phyloP scores from a whole-genome alignment of 2,888 invertebrate species.

The Torymus tubicola region DNA sequence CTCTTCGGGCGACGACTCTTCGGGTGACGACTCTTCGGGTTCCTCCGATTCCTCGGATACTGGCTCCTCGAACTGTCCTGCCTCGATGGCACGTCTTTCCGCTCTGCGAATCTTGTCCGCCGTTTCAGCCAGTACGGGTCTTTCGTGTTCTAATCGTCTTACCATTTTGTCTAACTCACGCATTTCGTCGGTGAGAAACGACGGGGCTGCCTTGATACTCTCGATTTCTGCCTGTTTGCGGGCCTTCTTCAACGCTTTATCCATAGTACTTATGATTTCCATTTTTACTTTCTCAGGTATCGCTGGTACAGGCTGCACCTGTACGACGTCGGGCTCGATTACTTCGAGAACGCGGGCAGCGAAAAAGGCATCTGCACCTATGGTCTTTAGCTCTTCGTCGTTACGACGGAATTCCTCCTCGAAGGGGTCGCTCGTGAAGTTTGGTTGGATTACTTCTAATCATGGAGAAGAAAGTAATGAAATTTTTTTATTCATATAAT shows the following conservation, averaged over 20 bases:
- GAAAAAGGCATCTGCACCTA: slow-evolving; percentile 31
- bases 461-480: no score
- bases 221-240: background rate
- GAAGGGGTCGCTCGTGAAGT: background rate
- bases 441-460: no score
- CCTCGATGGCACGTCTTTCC: no score
- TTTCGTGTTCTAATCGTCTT: no score
- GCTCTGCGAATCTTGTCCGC: no score
- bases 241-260: slow-evolving; percentile 11
- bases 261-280: no score
- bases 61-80: no score
- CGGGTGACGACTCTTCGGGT: background rate
- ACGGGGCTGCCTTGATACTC: slow-evolving; percentile 1
- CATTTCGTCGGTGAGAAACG: slow-evolving; percentile 43
- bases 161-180: slow-evolving; percentile 39
- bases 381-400: background rate
- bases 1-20: background rate
- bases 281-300: background rate
- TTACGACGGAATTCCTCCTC: slow-evolving; percentile 27
- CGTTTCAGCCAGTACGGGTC: no score
- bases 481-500: no score
- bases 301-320: slow-evolving; percentile 9
- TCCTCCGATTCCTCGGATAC: no score
- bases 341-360: slow-evolving; percentile 44
- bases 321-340: slow-evolving; percentile 50